A percentile compares a stretch with the other conserved stretches of the same genome.
Evolutionary conservation across 2,797 vertebrate species (phyloP).

Genomic region (Serranus cabrilla): DNA sequence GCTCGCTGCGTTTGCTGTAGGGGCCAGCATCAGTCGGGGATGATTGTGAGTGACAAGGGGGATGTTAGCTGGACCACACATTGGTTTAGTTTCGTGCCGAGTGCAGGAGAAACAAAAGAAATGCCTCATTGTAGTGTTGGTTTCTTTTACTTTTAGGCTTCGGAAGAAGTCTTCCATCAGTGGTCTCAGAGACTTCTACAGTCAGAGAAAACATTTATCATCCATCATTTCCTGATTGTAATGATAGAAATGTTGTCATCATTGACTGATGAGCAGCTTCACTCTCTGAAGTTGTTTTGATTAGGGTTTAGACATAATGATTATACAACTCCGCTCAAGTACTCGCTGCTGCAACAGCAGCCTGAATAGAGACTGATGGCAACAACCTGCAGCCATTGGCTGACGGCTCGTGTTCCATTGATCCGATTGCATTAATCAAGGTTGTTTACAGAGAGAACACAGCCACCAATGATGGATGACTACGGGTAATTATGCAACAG

Average conservation of each 20-base stretch:
- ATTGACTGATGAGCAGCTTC: constrained; percentile 46
- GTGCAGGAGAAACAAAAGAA: constrained; percentile 14
- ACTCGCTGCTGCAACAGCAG: constrained; percentile 21
- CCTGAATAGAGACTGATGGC: constrained; percentile 63
- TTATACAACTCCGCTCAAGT: constrained; percentile 44
- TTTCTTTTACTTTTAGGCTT: constrained; percentile 7
- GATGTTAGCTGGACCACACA: constrained; percentile 12
- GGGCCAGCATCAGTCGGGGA: not conserved
- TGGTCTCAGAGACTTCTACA: constrained; percentile 15
- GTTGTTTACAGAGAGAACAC: constrained; percentile 69
- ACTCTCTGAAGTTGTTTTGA: constrained; percentile 57
- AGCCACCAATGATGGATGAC: constrained; percentile 65
- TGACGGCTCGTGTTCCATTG: constrained; percentile 65
- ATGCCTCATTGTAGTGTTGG: not conserved
- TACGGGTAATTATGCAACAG: constrained; percentile 64
- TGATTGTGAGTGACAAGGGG: constrained; percentile 13
- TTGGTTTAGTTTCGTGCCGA: not conserved
- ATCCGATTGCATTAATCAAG: constrained; percentile 78
- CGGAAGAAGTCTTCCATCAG: not conserved
- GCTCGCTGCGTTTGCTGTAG: constrained; percentile 4
- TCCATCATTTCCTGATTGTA: constrained; percentile 25
- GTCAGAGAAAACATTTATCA: constrained; percentile 7
- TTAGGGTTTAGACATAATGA: constrained; percentile 55
- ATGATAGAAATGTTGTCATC: constrained; percentile 27
- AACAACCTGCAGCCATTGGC: constrained; percentile 59